These are phyloP conservation scores for zebrafish (Danio rerio) DNA, from an alignment of 2,113 vertebrate species.

Conservation along the genomic window DNA sequence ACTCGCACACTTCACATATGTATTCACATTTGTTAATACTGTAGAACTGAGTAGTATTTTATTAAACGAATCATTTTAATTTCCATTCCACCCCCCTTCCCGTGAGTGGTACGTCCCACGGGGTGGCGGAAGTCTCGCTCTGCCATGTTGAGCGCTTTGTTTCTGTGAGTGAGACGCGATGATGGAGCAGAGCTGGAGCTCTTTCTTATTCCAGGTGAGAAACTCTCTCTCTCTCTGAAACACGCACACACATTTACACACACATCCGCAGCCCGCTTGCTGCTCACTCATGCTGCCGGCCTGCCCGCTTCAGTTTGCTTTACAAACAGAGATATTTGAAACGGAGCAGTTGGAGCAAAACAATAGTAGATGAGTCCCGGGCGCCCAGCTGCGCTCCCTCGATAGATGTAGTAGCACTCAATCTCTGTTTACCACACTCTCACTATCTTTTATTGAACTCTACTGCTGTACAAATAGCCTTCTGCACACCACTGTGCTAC, in stretches of 20 bases:
- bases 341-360: slow-evolving; percentile 75
- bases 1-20: accelerated
- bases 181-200: slow-evolving; percentile 92
- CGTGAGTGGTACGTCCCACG: slow-evolving; percentile 76
- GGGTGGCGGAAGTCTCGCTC: slow-evolving; percentile 90
- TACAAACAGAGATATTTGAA: slow-evolving; percentile 63
- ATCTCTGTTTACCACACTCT: background rate
- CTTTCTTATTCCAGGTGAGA: slow-evolving; percentile 90
- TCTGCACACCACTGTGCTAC: background rate
- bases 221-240: slow-evolving; percentile 43
- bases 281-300: background rate
- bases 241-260: background rate
- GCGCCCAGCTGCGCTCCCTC: slow-evolving; percentile 77
- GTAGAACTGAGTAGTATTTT: background rate
- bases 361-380: slow-evolving; percentile 79
- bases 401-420: background rate
- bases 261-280: too few species aligned
- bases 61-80: background rate
- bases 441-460: background rate
- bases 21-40: background rate
- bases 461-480: background rate
- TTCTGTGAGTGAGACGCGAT: slow-evolving; percentile 77
- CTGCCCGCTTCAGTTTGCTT: slow-evolving; percentile 57
- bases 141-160: slow-evolving; percentile 87
- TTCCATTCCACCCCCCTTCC: slow-evolving; percentile 35